Percentiles rank a stretch among this genome's conserved stretches.
These are phyloP conservation scores for Hartigia nigra DNA, from an alignment of 2,888 invertebrate genomes.

Conservation along the genomic window DNA sequence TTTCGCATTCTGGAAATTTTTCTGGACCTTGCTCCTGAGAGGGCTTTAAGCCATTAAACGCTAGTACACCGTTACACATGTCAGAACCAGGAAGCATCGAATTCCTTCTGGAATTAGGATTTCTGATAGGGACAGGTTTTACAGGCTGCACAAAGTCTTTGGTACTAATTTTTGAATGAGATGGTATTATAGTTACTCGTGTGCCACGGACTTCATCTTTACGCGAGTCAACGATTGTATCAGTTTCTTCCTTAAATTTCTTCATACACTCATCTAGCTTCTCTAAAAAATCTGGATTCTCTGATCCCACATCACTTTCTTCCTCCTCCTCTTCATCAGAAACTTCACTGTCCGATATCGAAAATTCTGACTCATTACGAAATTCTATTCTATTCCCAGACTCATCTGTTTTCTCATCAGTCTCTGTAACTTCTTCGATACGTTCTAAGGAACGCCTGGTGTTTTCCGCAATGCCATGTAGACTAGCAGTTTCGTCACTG, in stretches of 20 bases:
- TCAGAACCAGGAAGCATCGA: slow-evolving; percentile 63
- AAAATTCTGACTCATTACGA: slow-evolving; percentile 59
- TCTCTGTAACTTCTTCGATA: slow-evolving; percentile 69
- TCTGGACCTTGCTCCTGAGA: slow-evolving; percentile 39
- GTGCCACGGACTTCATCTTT: slow-evolving; percentile 48
- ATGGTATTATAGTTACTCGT: slow-evolving; percentile 42
- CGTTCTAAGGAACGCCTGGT: slow-evolving; percentile 68
- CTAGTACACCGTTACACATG: slow-evolving; percentile 59
- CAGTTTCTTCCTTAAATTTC: slow-evolving; percentile 77
- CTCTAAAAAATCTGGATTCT: slow-evolving; percentile 77
- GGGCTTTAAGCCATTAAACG: slow-evolving; percentile 53
- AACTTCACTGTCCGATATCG: slow-evolving; percentile 65
- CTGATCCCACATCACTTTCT: slow-evolving; percentile 67
- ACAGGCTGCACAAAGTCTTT: slow-evolving; percentile 51
- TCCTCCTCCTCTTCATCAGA: slow-evolving; percentile 64
- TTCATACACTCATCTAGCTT: slow-evolving; percentile 79
- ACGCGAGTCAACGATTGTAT: slow-evolving; percentile 67
- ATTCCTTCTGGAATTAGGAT: slow-evolving; percentile 57
- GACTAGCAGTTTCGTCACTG: slow-evolving; percentile 66
- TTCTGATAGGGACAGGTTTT: slow-evolving; percentile 55
- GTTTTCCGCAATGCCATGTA: slow-evolving; percentile 66
- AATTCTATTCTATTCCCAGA: slow-evolving; percentile 51
- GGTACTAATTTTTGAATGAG: slow-evolving; percentile 46
- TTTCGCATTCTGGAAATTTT: slow-evolving; percentile 12
- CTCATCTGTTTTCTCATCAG: slow-evolving; percentile 62